Percentiles rank a stretch among this genome's conserved stretches.
phyloP scores from a whole-genome alignment of 2,888 invertebrate species.

The Tanypteryx hageni region DNA sequence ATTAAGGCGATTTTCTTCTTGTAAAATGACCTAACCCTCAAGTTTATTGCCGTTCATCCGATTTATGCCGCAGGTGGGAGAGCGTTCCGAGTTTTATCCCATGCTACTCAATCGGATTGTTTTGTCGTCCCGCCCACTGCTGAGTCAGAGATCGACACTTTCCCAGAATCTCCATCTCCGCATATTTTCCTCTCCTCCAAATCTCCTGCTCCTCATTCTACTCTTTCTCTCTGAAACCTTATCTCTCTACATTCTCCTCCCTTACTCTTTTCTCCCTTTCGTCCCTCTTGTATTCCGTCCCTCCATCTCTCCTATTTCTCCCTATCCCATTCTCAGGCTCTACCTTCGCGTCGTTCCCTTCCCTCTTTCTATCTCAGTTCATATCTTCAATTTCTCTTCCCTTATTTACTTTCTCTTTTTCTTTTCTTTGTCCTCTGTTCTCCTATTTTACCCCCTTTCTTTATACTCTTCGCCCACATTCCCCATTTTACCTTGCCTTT shows the following conservation, averaged over 20 bases:
- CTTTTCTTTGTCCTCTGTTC: too few relatives aligned
- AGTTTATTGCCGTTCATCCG: background rate
- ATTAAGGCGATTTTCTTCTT: background rate
- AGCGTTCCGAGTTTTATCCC: background rate
- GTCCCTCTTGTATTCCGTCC: too few relatives aligned
- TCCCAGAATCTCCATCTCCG: background rate
- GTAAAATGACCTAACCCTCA: background rate
- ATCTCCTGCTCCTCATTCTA: background rate
- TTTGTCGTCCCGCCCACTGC: background rate
- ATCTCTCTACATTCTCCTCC: background rate
- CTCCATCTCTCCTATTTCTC: too few relatives aligned
- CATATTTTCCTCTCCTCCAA: background rate
- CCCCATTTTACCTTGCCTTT: too few relatives aligned
- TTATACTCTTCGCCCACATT: too few relatives aligned
- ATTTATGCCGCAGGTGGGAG: background rate
- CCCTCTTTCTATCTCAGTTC: too few relatives aligned
- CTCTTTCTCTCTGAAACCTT: background rate
- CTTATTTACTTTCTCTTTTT: too few relatives aligned
- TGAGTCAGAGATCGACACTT: background rate
- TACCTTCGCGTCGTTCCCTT: too few relatives aligned
- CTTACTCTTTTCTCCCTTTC: background rate
- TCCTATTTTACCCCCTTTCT: too few relatives aligned
- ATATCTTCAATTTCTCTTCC: too few relatives aligned
- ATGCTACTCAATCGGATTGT: background rate
- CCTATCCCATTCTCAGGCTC: too few relatives aligned